Evolutionary conservation across 2,797 vertebrate species (phyloP).

Genomic region (Crenichthys baileyi): DNA sequence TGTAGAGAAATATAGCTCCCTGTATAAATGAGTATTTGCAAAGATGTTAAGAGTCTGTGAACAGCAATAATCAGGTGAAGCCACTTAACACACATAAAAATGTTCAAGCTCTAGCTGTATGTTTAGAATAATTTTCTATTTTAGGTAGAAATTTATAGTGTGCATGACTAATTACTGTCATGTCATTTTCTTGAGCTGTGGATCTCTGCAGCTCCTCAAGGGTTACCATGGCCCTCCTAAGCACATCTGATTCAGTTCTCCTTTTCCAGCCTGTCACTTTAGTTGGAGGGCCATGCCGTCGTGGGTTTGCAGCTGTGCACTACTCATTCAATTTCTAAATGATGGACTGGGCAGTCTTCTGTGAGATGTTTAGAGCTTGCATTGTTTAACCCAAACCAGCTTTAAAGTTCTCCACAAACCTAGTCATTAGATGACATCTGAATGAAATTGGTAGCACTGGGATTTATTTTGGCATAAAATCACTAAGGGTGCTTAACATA

Average conservation of each 20-base stretch:
- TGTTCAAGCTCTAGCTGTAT: background rate
- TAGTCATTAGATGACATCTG: background rate
- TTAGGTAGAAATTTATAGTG: no score
- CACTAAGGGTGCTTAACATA: background rate
- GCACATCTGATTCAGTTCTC: background rate
- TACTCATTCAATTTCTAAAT: background rate
- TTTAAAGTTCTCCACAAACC: background rate
- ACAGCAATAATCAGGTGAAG: background rate
- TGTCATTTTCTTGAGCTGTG: background rate
- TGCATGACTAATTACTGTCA: background rate
- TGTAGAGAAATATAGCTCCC: slow-evolving; percentile 34
- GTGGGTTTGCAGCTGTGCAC: background rate
- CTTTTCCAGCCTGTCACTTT: background rate
- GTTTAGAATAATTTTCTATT: background rate
- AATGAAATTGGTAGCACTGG: background rate
- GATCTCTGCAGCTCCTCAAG: background rate
- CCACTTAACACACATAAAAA: background rate
- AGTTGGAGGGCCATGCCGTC: background rate
- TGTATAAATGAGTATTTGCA: slow-evolving; percentile 25
- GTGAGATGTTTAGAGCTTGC: background rate
- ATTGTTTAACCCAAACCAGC: background rate
- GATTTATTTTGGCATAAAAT: background rate
- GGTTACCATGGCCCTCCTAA: background rate
- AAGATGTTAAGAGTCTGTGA: background rate
- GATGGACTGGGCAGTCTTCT: no score